Percentiles rank a stretch among this genome's conserved stretches.
Conservation (phyloP, 2,888 invertebrate species). For the Tetramorium bicarinatum region DNA sequence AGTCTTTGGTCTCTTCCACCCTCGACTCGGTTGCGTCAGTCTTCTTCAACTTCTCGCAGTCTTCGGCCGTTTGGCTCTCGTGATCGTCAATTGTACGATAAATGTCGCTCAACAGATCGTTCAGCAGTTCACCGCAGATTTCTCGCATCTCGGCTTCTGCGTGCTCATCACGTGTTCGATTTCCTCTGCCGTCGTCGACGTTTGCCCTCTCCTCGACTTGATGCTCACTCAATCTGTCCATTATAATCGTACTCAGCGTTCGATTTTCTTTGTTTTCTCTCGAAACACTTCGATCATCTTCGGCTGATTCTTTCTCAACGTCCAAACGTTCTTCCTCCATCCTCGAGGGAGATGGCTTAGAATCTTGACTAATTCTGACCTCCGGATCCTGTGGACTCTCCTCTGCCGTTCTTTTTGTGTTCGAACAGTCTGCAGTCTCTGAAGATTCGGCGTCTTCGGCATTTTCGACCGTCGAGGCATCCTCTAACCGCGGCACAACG, state of each 20-base stretch:
- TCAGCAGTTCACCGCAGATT: slow-evolving; percentile 80
- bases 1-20: slow-evolving; percentile 46
- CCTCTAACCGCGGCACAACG: slow-evolving; percentile 69
- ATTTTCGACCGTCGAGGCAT: slow-evolving; percentile 52
- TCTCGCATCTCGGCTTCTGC: slow-evolving; percentile 72
- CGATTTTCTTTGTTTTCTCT: slow-evolving; percentile 65
- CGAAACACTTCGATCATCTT: slow-evolving; percentile 32
- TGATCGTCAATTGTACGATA: slow-evolving; percentile 73
- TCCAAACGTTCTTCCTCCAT: slow-evolving; percentile 28
- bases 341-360: slow-evolving; percentile 11
- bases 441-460: background rate
- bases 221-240: slow-evolving; percentile 79
- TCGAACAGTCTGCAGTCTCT: background rate
- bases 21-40: slow-evolving; percentile 20
- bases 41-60: slow-evolving; percentile 29
- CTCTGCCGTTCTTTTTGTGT: background rate
- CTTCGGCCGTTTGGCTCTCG: slow-evolving; percentile 53
- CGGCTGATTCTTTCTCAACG: background rate
- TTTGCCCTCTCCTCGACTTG: slow-evolving; percentile 58
- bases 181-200: slow-evolving; percentile 43
- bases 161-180: slow-evolving; percentile 32
- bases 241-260: slow-evolving; percentile 78
- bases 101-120: slow-evolving; percentile 80
- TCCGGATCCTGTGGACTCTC: background rate
- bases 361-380: background rate